These are phyloP conservation scores for Euzophera pinguis DNA, from an alignment of 2,888 invertebrate species.

Conservation along the genomic window DNA sequence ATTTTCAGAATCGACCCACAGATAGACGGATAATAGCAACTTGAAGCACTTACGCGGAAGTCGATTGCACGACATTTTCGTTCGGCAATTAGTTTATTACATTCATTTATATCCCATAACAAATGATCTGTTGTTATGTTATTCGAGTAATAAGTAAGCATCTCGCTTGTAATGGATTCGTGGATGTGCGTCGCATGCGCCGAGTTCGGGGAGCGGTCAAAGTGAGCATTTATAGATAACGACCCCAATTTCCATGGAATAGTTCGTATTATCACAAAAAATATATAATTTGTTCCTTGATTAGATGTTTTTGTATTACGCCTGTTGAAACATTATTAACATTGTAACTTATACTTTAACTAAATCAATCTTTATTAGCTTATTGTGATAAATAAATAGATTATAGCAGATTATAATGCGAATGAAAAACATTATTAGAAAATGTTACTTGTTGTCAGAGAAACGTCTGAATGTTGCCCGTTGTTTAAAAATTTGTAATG, in stretches of 20 bases:
- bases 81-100: slow-evolving; percentile 19
- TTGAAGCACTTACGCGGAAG: slow-evolving; percentile 23
- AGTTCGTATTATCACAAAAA: slow-evolving; percentile 1
- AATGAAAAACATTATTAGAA: neutral
- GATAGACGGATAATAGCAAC: slow-evolving; percentile 30
- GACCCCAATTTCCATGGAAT: neutral
- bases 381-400: too few relatives aligned
- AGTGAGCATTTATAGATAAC: neutral
- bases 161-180: slow-evolving; percentile 19
- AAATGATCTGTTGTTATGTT: slow-evolving; percentile 17
- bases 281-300: neutral
- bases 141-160: slow-evolving; percentile 20
- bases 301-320: neutral
- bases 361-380: neutral
- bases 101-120: slow-evolving; percentile 10
- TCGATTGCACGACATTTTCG: slow-evolving; percentile 22
- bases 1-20: slow-evolving; percentile 67
- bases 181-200: slow-evolving; percentile 12
- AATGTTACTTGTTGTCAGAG: neutral
- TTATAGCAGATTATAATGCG: too few relatives aligned
- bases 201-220: slow-evolving; percentile 9
- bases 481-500: neutral
- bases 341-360: neutral
- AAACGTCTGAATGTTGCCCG: neutral
- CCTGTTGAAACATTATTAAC: neutral